These are phyloP conservation scores for Osmoderma eremita DNA, from an alignment of 2,888 invertebrate species.

Conservation along the genomic window DNA sequence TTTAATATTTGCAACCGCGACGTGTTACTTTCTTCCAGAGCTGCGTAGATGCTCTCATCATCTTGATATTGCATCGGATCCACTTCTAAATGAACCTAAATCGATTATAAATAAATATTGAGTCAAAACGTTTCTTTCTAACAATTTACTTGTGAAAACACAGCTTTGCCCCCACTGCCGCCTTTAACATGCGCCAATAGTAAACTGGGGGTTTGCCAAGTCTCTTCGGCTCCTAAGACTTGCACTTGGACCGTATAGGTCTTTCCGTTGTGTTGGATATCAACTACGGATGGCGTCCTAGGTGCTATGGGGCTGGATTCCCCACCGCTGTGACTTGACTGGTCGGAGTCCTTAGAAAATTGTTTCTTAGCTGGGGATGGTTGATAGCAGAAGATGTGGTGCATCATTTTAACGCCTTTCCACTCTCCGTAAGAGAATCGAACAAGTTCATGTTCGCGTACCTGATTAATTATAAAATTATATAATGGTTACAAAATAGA, in stretches of 20 bases:
- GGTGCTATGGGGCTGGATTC: slow-evolving; percentile 62
- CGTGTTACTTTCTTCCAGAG: slow-evolving; percentile 71
- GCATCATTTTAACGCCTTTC: slow-evolving; percentile 86
- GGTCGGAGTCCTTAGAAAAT: slow-evolving; percentile 81
- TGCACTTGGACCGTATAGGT: slow-evolving; percentile 79
- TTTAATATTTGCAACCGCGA: slow-evolving; percentile 82
- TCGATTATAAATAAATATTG: not conserved
- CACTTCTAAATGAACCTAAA: slow-evolving; percentile 80
- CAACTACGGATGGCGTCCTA: slow-evolving; percentile 60
- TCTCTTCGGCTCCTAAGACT: slow-evolving; percentile 84
- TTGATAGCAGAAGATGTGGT: slow-evolving; percentile 89
- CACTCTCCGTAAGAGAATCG: slow-evolving; percentile 86
- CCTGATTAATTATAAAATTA: slow-evolving; percentile 60
- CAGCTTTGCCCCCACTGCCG: slow-evolving; percentile 75
- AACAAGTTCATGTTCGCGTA: slow-evolving; percentile 84
- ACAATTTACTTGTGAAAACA: slow-evolving; percentile 78
- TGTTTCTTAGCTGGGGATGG: slow-evolving; percentile 85
- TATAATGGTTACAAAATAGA: slow-evolving; percentile 42
- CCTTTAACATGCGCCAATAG: slow-evolving; percentile 74
- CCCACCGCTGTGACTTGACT: slow-evolving; percentile 56
- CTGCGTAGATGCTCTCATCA: slow-evolving; percentile 69
- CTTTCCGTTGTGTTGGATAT: slow-evolving; percentile 65
- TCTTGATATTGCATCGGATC: slow-evolving; percentile 75
- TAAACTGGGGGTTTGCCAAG: slow-evolving; percentile 87
- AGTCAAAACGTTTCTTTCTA: not conserved